Conservation (phyloP, 2,113 vertebrate genomes). For the Callopanchax toddi region DNA sequence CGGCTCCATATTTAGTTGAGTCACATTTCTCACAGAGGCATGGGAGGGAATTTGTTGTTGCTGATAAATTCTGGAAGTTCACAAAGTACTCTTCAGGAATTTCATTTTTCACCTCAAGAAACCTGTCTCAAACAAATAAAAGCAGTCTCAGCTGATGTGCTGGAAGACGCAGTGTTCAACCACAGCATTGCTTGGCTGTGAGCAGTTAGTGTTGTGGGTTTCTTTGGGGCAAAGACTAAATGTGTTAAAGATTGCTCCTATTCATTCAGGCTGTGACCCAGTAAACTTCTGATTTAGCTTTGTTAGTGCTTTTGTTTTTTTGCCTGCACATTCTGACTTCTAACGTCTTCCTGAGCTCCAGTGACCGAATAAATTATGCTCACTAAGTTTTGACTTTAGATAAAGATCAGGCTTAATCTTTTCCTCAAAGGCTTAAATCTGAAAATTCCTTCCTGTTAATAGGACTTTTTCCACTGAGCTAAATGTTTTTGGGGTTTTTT, state of each 20-base stretch:
- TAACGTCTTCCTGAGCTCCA: neutral
- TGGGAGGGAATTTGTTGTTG: no score
- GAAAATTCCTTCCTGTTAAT: neutral
- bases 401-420: neutral
- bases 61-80: no score
- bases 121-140: no score
- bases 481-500: no score
- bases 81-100: neutral
- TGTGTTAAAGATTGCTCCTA: no score
- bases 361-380: neutral
- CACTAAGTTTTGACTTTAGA: neutral
- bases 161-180: neutral
- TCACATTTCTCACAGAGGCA: neutral
- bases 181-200: neutral
- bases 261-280: no score
- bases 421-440: neutral
- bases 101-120: no score
- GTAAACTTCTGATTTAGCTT: no score
- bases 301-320: neutral
- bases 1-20: neutral
- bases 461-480: neutral
- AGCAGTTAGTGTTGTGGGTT: no score
- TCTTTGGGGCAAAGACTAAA: no score
- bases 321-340: neutral
- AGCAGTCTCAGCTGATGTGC: neutral